phyloP scores from a whole-genome alignment of 92 coral and sea anemone genomes.

The Porites evermanni region DNA sequence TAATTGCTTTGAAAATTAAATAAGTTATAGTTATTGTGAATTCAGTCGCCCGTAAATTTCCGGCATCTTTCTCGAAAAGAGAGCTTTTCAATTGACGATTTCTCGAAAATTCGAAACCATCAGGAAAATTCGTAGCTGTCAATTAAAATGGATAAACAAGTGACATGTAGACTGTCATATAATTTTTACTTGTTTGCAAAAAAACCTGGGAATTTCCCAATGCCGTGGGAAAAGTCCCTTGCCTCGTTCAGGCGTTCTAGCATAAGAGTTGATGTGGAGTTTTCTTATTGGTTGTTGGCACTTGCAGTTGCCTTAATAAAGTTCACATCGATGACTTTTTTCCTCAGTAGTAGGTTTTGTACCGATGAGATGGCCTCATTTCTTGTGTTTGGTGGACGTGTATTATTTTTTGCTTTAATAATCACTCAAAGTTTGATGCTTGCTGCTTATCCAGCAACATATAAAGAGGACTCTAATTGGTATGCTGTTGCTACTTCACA shows the following conservation, averaged over 20 bases:
- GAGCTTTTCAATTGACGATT: background rate
- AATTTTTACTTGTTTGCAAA: too few species aligned
- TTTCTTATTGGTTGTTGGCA: background rate
- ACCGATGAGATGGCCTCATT: background rate
- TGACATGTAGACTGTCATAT: too few species aligned
- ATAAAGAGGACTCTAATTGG: background rate
- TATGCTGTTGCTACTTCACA: background rate
- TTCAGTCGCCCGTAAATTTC: too few species aligned
- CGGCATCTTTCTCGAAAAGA: background rate
- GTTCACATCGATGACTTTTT: too few species aligned
- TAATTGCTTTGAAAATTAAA: too few species aligned
- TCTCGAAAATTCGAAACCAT: too few species aligned
- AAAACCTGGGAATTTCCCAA: too few species aligned
- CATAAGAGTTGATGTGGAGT: background rate
- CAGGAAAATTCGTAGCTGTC: background rate
- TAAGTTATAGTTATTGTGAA: too few species aligned
- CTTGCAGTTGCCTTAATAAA: background rate
- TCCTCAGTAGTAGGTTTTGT: background rate
- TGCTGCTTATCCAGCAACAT: constrained; percentile 15
- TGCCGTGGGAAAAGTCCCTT: background rate
- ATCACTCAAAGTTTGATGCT: constrained; percentile 17
- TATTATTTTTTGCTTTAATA: background rate
- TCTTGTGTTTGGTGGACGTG: background rate
- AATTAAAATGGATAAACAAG: too few species aligned
- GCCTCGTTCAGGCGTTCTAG: too few species aligned